Conservation (phyloP, 2,797 vertebrate genomes). For the Sebastes wilsoni region DNA sequence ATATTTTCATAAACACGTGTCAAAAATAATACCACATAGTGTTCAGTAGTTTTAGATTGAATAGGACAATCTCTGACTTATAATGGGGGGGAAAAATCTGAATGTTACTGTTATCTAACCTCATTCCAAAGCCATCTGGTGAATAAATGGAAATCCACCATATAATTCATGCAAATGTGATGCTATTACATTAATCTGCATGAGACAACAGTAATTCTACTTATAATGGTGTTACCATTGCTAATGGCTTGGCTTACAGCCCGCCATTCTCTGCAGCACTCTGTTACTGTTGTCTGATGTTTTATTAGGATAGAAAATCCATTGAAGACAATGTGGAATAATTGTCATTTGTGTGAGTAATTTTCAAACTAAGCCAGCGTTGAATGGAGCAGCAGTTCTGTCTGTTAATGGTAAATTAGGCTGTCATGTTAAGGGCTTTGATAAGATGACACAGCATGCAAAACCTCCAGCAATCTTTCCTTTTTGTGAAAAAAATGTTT, state of each 20-base stretch:
- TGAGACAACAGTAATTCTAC: not conserved
- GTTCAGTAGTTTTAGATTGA: conserved; percentile 17
- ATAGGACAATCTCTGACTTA: conserved; percentile 42
- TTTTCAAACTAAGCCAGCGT: not conserved
- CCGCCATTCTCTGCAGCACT: not conserved
- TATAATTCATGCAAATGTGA: not conserved
- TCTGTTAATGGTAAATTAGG: not conserved
- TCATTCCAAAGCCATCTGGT: conserved; percentile 33
- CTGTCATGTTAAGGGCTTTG: conserved; percentile 21
- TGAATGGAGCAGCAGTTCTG: conserved; percentile 20
- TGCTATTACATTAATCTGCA: not conserved
- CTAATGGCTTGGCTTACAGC: not conserved
- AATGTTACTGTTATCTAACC: conserved; percentile 13
- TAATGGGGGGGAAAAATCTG: not conserved
- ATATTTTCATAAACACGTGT: not conserved
- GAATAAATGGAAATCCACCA: conserved; percentile 7
- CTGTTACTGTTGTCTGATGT: not conserved
- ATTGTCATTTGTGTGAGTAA: conserved; percentile 14
- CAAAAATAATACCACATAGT: not conserved
- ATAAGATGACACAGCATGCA: not conserved
- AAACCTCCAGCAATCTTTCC: not conserved
- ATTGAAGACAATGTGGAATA: conserved; percentile 6
- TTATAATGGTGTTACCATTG: not conserved
- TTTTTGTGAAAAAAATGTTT: not conserved
- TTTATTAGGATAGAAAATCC: not conserved